These are phyloP conservation scores for Drosophila grimshawi DNA, from an alignment of 1,140 invertebrate genomes.

Conservation along the genomic window DNA sequence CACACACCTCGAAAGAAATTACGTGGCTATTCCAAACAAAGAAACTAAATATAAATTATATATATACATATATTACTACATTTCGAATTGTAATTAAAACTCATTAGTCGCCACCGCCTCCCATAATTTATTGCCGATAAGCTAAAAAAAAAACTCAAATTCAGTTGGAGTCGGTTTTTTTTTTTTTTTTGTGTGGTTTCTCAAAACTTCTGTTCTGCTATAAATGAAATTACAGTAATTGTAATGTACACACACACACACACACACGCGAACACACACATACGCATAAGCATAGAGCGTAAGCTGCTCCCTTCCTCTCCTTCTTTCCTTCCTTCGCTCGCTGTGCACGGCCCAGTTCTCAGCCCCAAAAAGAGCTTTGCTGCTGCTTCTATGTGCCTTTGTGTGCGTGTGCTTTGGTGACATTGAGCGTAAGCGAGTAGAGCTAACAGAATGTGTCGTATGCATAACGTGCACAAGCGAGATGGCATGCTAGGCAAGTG, in stretches of 20 bases:
- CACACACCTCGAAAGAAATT: constrained; percentile 1
- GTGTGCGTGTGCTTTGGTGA: constrained; percentile 17
- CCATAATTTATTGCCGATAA: constrained; percentile 8
- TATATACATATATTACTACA: not conserved
- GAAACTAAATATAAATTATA: not conserved
- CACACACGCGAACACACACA: constrained; percentile 9
- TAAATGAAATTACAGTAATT: constrained; percentile 37
- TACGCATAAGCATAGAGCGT: not conserved
- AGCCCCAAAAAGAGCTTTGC: constrained; percentile 35
- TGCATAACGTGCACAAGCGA: constrained; percentile 16
- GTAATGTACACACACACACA: constrained; percentile 18
- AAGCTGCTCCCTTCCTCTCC: not conserved
- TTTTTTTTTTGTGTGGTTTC: no score
- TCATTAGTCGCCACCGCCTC: not conserved
- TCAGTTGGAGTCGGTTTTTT: not conserved
- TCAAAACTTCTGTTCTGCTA: constrained; percentile 3
- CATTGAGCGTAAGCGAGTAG: constrained; percentile 34
- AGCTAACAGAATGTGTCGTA: constrained; percentile 19
- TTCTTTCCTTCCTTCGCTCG: not conserved
- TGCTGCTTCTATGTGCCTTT: constrained; percentile 13
- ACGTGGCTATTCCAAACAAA: constrained; percentile 5
- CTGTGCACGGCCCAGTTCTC: constrained; percentile 56
- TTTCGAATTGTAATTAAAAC: not conserved
- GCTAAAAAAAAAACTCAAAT: not conserved
- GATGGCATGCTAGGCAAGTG: constrained; percentile 39